Evolutionary conservation across 2,888 invertebrate genomes (phyloP).

Genomic region (Synergus japonicus): DNA sequence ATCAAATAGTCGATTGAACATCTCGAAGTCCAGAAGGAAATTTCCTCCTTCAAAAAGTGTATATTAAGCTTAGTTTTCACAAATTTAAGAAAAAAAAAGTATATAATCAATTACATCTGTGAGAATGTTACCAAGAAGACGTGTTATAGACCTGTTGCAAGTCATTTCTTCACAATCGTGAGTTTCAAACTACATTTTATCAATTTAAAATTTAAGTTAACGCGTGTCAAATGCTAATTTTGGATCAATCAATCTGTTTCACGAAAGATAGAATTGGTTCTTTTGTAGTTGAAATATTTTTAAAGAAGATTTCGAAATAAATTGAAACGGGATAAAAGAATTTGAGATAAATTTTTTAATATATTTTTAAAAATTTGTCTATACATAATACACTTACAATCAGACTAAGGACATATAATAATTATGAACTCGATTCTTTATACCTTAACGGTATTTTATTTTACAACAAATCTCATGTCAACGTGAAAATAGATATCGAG

Average conservation of each 20-base stretch:
- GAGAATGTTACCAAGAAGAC: slow-evolving; percentile 79
- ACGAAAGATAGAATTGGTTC: too few relatives aligned
- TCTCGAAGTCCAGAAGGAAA: neutral
- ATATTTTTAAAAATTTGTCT: too few relatives aligned
- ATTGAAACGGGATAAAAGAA: neutral
- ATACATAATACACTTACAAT: too few relatives aligned
- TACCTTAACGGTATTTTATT: too few relatives aligned
- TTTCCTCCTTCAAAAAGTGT: neutral
- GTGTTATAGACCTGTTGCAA: slow-evolving; percentile 83
- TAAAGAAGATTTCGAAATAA: too few relatives aligned
- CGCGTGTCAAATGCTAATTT: neutral
- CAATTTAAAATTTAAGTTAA: neutral
- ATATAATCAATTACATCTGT: slow-evolving; percentile 37
- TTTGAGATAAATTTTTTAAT: neutral
- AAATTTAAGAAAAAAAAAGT: neutral
- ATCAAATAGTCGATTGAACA: too few relatives aligned
- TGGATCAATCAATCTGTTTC: too few relatives aligned
- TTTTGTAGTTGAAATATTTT: too few relatives aligned
- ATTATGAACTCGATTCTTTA: too few relatives aligned
- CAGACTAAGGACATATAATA: too few relatives aligned
- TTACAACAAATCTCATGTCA: too few relatives aligned
- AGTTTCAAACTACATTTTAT: slow-evolving; percentile 74
- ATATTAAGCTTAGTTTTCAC: neutral
- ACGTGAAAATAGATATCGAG: too few relatives aligned
- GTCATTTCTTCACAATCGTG: slow-evolving; percentile 84